Conservation (phyloP, 2,888 invertebrate genomes). For the Leptarthrus brevirostris region DNA sequence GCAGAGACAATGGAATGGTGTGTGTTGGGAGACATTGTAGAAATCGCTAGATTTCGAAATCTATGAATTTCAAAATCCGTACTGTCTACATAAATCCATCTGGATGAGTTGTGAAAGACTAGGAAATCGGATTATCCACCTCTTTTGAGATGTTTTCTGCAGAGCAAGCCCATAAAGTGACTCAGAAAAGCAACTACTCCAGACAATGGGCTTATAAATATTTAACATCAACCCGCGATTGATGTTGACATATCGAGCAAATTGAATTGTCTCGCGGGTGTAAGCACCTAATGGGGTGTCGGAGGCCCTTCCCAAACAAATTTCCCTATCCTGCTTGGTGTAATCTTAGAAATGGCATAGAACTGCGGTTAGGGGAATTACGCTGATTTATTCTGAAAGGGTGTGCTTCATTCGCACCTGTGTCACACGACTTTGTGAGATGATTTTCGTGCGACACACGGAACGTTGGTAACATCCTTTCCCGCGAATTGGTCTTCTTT, state of each 20-base stretch:
- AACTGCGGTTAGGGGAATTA: not conserved
- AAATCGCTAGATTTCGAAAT: too few species aligned
- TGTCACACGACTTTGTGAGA: not conserved
- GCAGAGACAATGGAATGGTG: too few species aligned
- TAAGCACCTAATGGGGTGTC: conserved; percentile 35
- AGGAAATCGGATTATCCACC: not conserved
- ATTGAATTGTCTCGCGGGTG: conserved; percentile 48
- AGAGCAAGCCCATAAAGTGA: not conserved
- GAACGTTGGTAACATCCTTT: conserved; percentile 7
- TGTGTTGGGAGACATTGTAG: too few species aligned
- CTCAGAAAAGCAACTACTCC: not conserved
- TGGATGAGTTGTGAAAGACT: not conserved
- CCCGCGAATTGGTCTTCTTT: conserved; percentile 20
- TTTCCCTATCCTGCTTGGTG: not conserved
- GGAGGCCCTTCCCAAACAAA: not conserved
- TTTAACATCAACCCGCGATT: conserved; percentile 36
- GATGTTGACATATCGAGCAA: conserved; percentile 43
- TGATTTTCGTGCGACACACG: not conserved
- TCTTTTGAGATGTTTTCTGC: not conserved
- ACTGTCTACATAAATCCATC: not conserved
- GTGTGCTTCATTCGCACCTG: conserved; percentile 29
- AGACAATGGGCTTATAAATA: conserved; percentile 48
- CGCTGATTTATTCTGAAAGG: conserved; percentile 34
- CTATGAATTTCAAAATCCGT: not conserved
- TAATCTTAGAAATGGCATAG: conserved; percentile 15